These are phyloP conservation scores for Linyphia triangularis DNA, from an alignment of 2,888 invertebrate species.

Conservation along the genomic window DNA sequence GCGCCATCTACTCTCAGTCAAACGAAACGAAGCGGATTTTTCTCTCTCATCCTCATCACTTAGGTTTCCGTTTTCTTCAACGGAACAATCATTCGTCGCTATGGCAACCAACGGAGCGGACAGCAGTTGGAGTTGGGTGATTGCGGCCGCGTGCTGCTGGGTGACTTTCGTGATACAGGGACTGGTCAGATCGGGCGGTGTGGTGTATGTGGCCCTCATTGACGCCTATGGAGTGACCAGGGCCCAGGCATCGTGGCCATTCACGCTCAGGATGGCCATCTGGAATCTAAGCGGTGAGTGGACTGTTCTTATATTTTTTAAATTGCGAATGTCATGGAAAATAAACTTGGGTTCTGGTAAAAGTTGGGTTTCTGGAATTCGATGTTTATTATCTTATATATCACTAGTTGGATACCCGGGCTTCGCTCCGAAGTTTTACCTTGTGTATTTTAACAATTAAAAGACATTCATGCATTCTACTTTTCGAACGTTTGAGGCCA, in stretches of 20 bases:
- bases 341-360: neutral
- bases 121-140: conserved; percentile 76
- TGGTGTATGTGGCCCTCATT: conserved; percentile 75
- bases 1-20: neutral
- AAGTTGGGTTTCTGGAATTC: neutral
- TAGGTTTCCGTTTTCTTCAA: too few relatives aligned
- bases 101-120: conserved; percentile 64
- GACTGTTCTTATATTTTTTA: neutral
- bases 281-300: conserved; percentile 71
- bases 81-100: conserved; percentile 22
- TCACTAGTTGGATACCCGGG: neutral
- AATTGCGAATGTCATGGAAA: neutral
- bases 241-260: conserved; percentile 76
- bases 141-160: conserved; percentile 74
- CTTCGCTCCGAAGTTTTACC: neutral
- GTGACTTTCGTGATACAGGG: conserved; percentile 76
- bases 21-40: neutral
- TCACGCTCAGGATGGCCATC: conserved; percentile 72
- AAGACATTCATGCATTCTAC: too few relatives aligned
- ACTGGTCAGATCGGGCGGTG: conserved; percentile 74
- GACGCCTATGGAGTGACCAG: conserved; percentile 69
- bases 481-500: too few relatives aligned
- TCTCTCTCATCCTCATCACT: conserved; percentile 22
- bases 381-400: too few relatives aligned
- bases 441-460: too few relatives aligned